Base-by-base conservation (phyloP, 2,797 vertebrate species). In the Cynodonichthys magdalenae region DNA sequence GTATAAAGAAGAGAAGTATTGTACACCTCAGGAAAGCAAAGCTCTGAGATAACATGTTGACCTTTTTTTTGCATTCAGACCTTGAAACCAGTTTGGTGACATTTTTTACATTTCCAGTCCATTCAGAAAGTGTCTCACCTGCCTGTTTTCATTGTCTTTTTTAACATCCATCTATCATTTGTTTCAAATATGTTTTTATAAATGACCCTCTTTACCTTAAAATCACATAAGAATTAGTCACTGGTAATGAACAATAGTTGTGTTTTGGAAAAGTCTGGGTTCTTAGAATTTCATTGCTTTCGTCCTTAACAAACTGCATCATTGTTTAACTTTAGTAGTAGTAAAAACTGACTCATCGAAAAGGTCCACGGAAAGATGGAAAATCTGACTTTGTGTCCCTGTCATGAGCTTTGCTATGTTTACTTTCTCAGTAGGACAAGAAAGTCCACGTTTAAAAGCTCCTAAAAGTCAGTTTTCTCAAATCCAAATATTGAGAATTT, bases 271-370 rank as follows among this genome's bases (percentile, higher is more conserved):
- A 5, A 6, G 15, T 15, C 41, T 6, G 10, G 39, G 14, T 41
- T 41, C 5, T 3, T 31, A 17, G 27, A 29, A 15, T 46, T 14
- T 31, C 18, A 31, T 28, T 39, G n/a, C 28, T 19, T 58, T 31
- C 6, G 18, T 58, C 9, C 39, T 12, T 56, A 15, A 12, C 15
- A 9, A 15, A n/a, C 31, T 34, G 55, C 42, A 31, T 46, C 42
- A 46, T 58, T 9, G 42, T 58, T 58, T 46, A 56, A 44, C 36
- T 55, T 44, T 55, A 34, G 31, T 34, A 24, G 39, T 27, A 29
- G 17, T 17, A n/a, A 39, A 57, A 45, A 45, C 39, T 29, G 20
- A 28, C 20, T 42, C 3, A 8, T 3, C 49, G 10, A 15, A 15
- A 34, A 10, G 17, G 15, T 52, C 28, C 28, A 17, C 15, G 5